Evolutionary conservation across 1,140 invertebrate species (phyloP).

Genomic region (Trichomalopsis sarcophagae): DNA sequence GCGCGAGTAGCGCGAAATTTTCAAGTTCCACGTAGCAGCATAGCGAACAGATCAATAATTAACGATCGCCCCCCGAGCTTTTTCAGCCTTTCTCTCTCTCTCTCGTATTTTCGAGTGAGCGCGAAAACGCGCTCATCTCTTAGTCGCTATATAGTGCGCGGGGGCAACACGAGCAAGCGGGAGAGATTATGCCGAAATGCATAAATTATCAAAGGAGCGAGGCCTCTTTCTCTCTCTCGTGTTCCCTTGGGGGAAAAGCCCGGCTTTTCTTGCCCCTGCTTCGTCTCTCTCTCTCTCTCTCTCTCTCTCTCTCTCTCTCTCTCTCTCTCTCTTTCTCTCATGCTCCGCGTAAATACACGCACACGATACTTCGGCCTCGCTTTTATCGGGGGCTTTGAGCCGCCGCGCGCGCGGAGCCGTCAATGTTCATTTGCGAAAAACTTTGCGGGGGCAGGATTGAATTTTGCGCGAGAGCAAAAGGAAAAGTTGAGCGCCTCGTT

Average conservation of each 20-base stretch:
- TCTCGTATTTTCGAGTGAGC: constrained; percentile 31
- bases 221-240: constrained; percentile 49
- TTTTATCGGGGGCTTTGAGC: constrained; percentile 24
- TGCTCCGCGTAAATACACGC: neutral
- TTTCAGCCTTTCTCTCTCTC: constrained; percentile 41
- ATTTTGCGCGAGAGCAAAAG: neutral
- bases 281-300: neutral
- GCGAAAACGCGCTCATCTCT: constrained; percentile 49
- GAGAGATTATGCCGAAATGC: constrained; percentile 69
- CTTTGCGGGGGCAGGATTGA: constrained; percentile 10
- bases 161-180: neutral
- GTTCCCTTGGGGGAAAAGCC: constrained; percentile 55
- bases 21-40: neutral
- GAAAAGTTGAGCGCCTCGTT: neutral
- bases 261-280: constrained; percentile 10
- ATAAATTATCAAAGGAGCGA: constrained; percentile 68
- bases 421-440: constrained; percentile 43
- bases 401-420: neutral
- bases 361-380: constrained; percentile 12
- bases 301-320: too few species aligned
- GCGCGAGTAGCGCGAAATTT: neutral
- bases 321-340: too few species aligned
- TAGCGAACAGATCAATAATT: constrained; percentile 30
- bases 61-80: constrained; percentile 23
- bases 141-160: constrained; percentile 22